Base-by-base conservation (phyloP, 2,888 invertebrate genomes). In the Ennomos fuscantarius region DNA sequence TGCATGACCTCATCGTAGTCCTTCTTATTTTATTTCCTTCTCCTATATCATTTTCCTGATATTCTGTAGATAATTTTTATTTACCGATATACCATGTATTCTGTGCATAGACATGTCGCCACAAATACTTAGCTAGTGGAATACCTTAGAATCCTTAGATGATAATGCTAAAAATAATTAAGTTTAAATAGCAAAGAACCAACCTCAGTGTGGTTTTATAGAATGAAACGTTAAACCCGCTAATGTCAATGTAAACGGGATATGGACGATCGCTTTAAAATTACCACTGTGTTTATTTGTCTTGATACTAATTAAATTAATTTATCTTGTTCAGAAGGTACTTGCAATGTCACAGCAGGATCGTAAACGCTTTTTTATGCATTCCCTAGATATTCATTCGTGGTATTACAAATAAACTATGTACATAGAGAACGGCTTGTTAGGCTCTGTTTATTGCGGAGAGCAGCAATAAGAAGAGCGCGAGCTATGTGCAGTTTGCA, bases 1-100 rank as follows among this genome's bases (percentile, higher is more conserved):
- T 37, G 13, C 41, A 54, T 91, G 90, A 90, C 84, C 89, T 89
- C 89, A 88, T 79, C 84, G 69, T 68, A 57, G 69, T 75, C 79
- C 74, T 74, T 78, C 70, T 73, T 74, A 70, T 71, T 73, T 68
- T 64, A 58, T 69, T 3, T 24, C 0, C 62, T 65, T 68, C 69
- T 63, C 58, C 60, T 66, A 68, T 68, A 63, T 56, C 63, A 63
- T 72, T 71, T 70, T 72, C 67, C 70, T 71, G 61, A 61, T 63
- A 55, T 59, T 57, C 54, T 34, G 12, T 36, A 34, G 31, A 31
- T 31, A 49, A 24, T 44, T 31, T 52, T 8, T 44, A 31, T 59
- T 39, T 41, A 59, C 60, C 62, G 55, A 40, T 50, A 13, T 31
- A 8, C 34, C n/a, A 11, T 37, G 32, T 24, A 24, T 24, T 3